A percentile compares a stretch with the other conserved stretches of the same genome.
Conservation (phyloP, 2,888 invertebrate genomes). For the Steinernema hermaphroditum region DNA sequence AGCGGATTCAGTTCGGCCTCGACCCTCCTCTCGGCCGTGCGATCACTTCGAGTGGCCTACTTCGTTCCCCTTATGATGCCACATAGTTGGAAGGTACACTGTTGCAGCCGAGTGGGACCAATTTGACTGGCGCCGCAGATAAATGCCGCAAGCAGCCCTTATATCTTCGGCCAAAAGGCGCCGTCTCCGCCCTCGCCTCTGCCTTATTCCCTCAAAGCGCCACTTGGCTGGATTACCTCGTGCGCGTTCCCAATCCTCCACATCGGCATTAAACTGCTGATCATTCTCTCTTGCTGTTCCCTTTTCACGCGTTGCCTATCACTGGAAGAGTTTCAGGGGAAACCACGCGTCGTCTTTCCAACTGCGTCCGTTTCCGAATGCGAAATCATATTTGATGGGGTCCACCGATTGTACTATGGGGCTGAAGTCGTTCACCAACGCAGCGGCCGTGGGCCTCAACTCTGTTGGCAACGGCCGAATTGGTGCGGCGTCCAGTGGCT, state of each 20-base stretch:
- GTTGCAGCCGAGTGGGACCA: slow-evolving; percentile 23
- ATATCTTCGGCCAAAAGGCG: slow-evolving; percentile 27
- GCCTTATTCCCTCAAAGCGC: slow-evolving; percentile 29
- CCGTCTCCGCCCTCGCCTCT: slow-evolving; percentile 29
- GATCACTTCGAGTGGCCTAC: background rate
- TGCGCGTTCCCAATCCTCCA: slow-evolving; percentile 26
- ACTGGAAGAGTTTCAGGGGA: background rate
- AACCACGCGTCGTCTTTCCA: background rate
- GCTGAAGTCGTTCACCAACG: slow-evolving; percentile 24
- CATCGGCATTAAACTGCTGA: slow-evolving; percentile 7
- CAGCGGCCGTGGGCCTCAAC: background rate
- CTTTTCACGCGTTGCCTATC: background rate
- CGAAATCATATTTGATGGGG: slow-evolving; percentile 14
- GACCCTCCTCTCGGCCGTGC: background rate
- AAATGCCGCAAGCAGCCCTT: slow-evolving; percentile 29
- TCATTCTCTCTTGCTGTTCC: background rate
- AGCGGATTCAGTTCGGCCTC: background rate
- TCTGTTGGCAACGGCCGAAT: slow-evolving; percentile 4
- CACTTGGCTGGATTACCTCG: slow-evolving; percentile 31
- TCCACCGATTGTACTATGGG: slow-evolving; percentile 17
- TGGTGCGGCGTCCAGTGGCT: background rate
- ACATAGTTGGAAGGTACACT: slow-evolving; percentile 12
- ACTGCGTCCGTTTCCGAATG: background rate
- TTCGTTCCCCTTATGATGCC: background rate
- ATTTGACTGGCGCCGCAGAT: slow-evolving; percentile 25